Base-by-base conservation (phyloP, 2,888 invertebrate species). In the Volucella inflata region DNA sequence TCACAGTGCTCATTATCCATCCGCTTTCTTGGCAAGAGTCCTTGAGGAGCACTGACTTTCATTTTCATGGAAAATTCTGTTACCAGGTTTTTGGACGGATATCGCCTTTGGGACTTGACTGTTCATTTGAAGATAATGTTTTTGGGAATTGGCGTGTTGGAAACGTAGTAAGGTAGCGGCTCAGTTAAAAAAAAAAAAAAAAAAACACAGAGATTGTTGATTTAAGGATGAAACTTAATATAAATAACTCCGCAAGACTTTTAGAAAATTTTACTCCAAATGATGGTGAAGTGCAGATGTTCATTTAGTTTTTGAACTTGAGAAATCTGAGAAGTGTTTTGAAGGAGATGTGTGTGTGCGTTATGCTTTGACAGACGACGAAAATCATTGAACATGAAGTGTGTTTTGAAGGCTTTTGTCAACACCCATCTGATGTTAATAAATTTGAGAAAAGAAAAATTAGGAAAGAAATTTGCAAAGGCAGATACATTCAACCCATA, bases 1-100 rank as follows among this genome's bases (percentile, higher is more conserved):
- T 74, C 38, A 51, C 67, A 64, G 84, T 64, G 62, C 85, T 85
- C 85, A 85, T 85, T 85, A 81, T 85, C 60, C 60, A 81, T 85
- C 60, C 60, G 60, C 70, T 68, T 21, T 38, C 17, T 14, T 44
- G 11, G 42, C 64, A 46, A 68, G 81, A 70, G 76, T 77, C 72
- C 81, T 85, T 81, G 44, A 84, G 50, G 62, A 77, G 46, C 53
- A 55, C 36, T 68, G 16, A 16, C 38, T 64, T 74, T 62, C 46
- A 9, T 64, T 74, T 75, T 75, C 40, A 12, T 12, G 42, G 36
- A 10, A 51, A 50, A 42, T 12, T 57, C 44, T 44, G 75, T 70
- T 77, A 65, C 60, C 21, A n/a, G 11, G 68, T n/a, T n/a, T 8
- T 17, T 40, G 70, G 42, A 53, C 70, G 62, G 51, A 48, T 84